A percentile compares a stretch with the other conserved stretches of the same genome.
These are phyloP conservation scores for Ptilodon capucinus DNA, from an alignment of 2,888 invertebrate genomes.

Conservation along the genomic window DNA sequence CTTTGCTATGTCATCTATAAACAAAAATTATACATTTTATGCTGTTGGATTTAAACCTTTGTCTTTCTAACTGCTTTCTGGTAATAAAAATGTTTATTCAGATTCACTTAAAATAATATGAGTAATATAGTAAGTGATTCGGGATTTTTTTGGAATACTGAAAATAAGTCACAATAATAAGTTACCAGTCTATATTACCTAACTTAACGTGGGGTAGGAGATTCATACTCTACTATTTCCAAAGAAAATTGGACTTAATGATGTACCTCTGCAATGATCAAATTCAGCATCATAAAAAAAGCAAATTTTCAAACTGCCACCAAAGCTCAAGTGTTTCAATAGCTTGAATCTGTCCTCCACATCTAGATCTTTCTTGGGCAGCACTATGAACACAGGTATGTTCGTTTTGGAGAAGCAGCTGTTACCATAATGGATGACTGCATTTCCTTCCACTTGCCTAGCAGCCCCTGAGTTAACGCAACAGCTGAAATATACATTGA, in stretches of 20 bases:
- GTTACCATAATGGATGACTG: constrained; percentile 95
- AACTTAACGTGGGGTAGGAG: no score
- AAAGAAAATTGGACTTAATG: neutral
- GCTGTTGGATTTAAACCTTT: no score
- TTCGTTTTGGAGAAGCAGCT: constrained; percentile 91
- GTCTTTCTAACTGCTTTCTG: no score
- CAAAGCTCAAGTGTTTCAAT: constrained; percentile 47
- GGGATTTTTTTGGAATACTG: no score
- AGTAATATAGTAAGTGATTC: no score
- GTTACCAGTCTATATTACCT: no score
- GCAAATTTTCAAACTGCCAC: constrained; percentile 62
- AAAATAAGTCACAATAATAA: no score
- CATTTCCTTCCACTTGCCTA: constrained; percentile 92
- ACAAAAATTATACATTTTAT: constrained; percentile 8
- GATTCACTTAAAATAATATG: no score
- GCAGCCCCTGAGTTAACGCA: constrained; percentile 96
- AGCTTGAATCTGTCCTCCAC: constrained; percentile 46
- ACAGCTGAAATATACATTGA: constrained; percentile 83
- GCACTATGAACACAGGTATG: constrained; percentile 89
- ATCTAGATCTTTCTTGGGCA: constrained; percentile 85
- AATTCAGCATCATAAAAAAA: constrained; percentile 87
- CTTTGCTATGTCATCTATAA: constrained; percentile 56
- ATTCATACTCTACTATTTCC: neutral
- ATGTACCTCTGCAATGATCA: constrained; percentile 82
- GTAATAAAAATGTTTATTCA: no score